Percentiles rank a stretch among this genome's conserved stretches.
phyloP scores from a whole-genome alignment of 2,797 vertebrate genomes.

The Benthosema pterotum region DNA sequence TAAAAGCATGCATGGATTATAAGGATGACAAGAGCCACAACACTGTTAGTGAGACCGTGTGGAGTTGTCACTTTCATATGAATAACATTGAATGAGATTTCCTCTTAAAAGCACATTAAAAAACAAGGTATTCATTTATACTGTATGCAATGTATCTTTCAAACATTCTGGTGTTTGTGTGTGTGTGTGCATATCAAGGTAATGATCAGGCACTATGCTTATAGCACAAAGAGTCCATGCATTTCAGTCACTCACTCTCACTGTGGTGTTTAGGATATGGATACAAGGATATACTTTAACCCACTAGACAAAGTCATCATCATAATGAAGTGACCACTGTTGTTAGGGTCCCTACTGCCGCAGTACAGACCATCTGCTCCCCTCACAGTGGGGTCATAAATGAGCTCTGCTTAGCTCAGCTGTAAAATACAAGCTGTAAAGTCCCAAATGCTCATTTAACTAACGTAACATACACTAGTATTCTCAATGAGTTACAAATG shows the following conservation, averaged over 20 bases:
- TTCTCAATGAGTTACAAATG: too few species aligned
- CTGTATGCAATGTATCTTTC: too few species aligned
- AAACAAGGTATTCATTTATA: too few species aligned
- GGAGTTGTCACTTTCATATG: conserved; percentile 54
- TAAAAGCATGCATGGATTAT: conserved; percentile 33
- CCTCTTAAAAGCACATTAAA: too few species aligned
- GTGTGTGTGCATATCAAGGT: neutral
- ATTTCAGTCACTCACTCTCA: conserved; percentile 33
- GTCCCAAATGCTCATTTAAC: conserved; percentile 13
- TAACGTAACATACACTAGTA: neutral
- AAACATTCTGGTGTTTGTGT: neutral
- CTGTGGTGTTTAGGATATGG: conserved; percentile 44
- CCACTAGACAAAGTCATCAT: conserved; percentile 64
- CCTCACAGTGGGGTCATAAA: conserved; percentile 60
- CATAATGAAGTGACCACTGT: conserved; percentile 64
- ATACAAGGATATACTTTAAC: conserved; percentile 52
- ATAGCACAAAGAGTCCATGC: conserved; percentile 16
- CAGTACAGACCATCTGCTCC: conserved; percentile 72
- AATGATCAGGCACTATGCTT: conserved; percentile 13
- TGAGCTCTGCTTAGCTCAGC: conserved; percentile 53
- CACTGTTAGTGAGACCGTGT: conserved; percentile 53
- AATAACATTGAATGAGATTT: conserved; percentile 39
- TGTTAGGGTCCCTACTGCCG: conserved; percentile 49
- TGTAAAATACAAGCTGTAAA: conserved; percentile 57
- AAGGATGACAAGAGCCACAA: conserved; percentile 41